Conservation (phyloP, 2,113 vertebrate species). For the Podilymbus podiceps region DNA sequence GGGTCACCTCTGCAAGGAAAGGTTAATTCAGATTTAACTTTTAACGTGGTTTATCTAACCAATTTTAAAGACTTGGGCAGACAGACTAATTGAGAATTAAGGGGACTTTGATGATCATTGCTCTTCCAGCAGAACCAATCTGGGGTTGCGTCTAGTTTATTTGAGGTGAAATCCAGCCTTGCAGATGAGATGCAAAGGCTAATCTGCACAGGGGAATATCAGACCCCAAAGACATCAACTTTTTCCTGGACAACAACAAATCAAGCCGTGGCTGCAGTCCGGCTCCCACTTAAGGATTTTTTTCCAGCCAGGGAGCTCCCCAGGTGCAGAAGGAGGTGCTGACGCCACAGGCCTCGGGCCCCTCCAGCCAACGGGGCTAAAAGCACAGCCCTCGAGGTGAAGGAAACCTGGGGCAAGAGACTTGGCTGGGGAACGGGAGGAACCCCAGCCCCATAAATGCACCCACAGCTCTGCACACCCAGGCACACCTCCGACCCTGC, state of each 20-base stretch:
- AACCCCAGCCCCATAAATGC: neutral
- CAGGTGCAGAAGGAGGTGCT: neutral
- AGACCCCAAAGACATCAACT: neutral
- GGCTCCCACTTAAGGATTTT: neutral
- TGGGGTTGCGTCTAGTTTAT: neutral
- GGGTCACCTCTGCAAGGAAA: neutral
- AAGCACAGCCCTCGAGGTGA: neutral
- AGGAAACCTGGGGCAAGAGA: neutral
- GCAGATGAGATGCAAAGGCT: neutral
- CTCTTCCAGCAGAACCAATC: neutral
- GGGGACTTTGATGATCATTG: neutral
- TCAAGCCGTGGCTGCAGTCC: neutral
- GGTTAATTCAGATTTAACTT: constrained; percentile 27
- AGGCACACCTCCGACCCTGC: neutral
- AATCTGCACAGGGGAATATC: neutral
- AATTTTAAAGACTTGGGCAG: neutral
- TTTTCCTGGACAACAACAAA: neutral
- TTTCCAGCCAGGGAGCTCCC: neutral
- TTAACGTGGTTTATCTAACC: neutral
- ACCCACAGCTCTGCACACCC: neutral
- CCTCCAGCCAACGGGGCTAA: neutral
- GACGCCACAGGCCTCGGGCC: accelerated
- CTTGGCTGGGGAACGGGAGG: accelerated
- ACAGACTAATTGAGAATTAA: constrained; percentile 32
- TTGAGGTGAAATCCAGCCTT: neutral